Percentiles rank a stretch among this genome's conserved stretches.
These are phyloP conservation scores for Aplysia californica DNA, from an alignment of 1,140 invertebrate species.

Conservation along the genomic window DNA sequence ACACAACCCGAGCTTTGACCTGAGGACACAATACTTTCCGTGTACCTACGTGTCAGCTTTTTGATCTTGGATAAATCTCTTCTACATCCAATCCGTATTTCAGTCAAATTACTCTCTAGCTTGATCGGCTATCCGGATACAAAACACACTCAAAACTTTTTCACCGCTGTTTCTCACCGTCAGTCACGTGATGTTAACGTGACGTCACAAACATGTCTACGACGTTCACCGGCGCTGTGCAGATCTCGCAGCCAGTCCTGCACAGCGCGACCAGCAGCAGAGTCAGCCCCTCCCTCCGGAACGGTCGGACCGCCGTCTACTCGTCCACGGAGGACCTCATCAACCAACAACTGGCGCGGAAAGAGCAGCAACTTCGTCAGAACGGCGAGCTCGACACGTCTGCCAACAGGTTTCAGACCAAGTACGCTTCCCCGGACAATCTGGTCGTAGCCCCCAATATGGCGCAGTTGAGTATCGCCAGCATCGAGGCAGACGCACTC, in stretches of 20 bases:
- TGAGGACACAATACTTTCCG: too few species aligned
- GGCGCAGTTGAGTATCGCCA: neutral
- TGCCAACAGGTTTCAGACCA: neutral
- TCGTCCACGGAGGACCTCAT: neutral
- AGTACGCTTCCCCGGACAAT: conserved; percentile 17
- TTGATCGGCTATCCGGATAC: too few species aligned
- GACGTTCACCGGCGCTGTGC: neutral
- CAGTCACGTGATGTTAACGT: neutral
- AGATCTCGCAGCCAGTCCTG: conserved; percentile 11
- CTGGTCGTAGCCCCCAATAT: neutral
- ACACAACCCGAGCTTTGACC: too few species aligned
- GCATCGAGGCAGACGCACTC: neutral
- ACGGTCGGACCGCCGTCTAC: neutral
- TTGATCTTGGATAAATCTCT: too few species aligned
- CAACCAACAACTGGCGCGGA: neutral
- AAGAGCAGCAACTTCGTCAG: neutral
- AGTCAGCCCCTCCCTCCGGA: conserved; percentile 7
- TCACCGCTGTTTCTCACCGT: too few species aligned
- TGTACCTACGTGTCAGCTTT: too few species aligned
- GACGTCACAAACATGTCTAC: neutral
- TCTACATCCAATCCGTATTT: too few species aligned
- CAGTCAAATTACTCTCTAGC: too few species aligned
- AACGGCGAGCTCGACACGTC: neutral
- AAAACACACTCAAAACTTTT: too few species aligned
- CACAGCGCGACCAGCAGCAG: conserved; percentile 16